Conservation (phyloP, 2,797 vertebrate species). For the Poecile montanus region DNA sequence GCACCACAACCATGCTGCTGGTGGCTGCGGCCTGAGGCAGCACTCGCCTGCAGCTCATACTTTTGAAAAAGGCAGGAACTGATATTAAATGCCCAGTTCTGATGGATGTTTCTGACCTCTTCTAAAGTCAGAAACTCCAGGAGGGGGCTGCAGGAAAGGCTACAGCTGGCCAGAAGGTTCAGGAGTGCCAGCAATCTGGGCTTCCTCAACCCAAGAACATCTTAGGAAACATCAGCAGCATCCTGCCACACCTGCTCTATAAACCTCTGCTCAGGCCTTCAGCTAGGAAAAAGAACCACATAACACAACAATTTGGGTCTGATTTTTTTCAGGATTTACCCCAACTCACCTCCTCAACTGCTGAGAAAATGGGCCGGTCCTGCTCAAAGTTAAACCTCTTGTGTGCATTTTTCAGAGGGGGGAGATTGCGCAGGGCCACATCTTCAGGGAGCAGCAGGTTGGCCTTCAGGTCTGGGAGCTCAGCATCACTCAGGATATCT, state of each 20-base stretch:
- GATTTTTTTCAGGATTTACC: neutral
- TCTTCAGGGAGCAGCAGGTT: slow-evolving; percentile 91
- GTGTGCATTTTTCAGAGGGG: slow-evolving; percentile 87
- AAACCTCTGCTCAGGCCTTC: neutral
- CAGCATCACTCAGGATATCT: slow-evolving; percentile 81
- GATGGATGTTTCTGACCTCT: neutral
- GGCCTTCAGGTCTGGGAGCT: slow-evolving; percentile 84
- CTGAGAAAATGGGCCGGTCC: slow-evolving; percentile 79
- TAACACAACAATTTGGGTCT: neutral
- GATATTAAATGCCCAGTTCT: neutral
- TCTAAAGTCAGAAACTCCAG: neutral
- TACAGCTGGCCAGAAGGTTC: neutral
- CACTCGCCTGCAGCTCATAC: rapidly evolving
- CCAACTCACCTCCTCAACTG: slow-evolving; percentile 87
- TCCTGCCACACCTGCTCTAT: neutral
- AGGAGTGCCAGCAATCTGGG: neutral
- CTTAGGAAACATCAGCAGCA: neutral
- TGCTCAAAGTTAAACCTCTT: slow-evolving; percentile 84
- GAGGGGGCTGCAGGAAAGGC: neutral
- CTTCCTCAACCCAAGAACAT: neutral
- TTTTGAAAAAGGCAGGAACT: neutral
- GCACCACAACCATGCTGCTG: neutral
- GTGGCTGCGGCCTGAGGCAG: neutral
- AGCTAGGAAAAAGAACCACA: neutral
- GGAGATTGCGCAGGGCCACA: slow-evolving; percentile 88